A percentile compares a stretch with the other conserved stretches of the same genome.
These are phyloP conservation scores for Sebastolobus altivelis DNA, from an alignment of 2,797 vertebrate species.

Conservation along the genomic window DNA sequence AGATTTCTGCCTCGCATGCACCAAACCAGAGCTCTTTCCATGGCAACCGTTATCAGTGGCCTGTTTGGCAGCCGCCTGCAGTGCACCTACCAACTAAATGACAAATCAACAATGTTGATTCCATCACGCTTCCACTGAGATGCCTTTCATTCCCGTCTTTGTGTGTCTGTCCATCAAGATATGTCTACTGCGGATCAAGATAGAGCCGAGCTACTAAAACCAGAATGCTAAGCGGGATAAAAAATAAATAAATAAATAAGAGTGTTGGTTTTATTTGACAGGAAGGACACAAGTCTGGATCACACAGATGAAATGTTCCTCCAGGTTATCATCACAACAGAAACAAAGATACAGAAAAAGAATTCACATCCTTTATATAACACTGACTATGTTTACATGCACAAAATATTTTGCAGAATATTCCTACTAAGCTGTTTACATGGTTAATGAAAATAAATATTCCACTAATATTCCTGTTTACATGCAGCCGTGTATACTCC, in stretches of 20 bases:
- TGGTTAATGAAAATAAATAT: no score
- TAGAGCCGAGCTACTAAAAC: slow-evolving; percentile 21
- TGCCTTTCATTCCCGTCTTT: slow-evolving; percentile 50
- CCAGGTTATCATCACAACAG: background rate
- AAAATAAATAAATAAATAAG: background rate
- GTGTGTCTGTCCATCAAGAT: slow-evolving; percentile 40
- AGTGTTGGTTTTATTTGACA: slow-evolving; percentile 42
- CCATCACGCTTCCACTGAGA: slow-evolving; percentile 65
- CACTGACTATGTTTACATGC: no score
- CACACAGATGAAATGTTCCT: slow-evolving; percentile 3
- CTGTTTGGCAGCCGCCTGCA: slow-evolving; percentile 67
- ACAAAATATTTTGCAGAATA: no score
- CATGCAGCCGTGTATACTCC: no score
- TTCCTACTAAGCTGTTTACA: no score
- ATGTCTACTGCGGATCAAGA: slow-evolving; percentile 46
- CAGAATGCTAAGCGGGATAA: slow-evolving; percentile 49
- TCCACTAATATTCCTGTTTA: no score
- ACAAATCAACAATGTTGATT: slow-evolving; percentile 71
- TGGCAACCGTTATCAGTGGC: slow-evolving; percentile 76
- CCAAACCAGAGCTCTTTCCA: slow-evolving; percentile 69
- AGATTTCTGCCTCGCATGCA: slow-evolving; percentile 64
- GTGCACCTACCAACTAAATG: slow-evolving; percentile 65
- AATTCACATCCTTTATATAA: background rate
- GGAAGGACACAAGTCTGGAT: slow-evolving; percentile 27
- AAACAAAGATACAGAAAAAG: background rate